Conservation (phyloP, 2,888 invertebrate species). For the Limnephilus auricula region DNA sequence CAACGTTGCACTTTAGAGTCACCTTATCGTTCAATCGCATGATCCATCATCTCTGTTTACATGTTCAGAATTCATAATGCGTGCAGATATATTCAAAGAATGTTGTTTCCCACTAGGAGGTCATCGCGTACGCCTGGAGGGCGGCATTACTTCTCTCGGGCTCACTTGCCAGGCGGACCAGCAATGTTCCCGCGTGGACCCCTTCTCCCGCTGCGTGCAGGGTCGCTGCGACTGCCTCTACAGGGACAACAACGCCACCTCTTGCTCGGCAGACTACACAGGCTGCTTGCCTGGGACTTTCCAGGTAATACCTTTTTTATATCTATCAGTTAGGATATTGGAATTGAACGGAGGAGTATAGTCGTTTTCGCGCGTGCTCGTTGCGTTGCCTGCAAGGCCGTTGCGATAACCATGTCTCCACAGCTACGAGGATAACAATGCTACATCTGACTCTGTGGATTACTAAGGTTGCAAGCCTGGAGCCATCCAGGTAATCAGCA, state of each 20-base stretch:
- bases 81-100: not conserved
- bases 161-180: conserved; percentile 85
- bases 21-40: not conserved
- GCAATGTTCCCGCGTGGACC: conserved; percentile 89
- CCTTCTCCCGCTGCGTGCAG: conserved; percentile 84
- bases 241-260: conserved; percentile 78
- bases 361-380: conserved; percentile 89
- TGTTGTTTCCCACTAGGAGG: conserved; percentile 45
- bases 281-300: conserved; percentile 93
- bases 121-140: conserved; percentile 70
- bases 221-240: conserved; percentile 88
- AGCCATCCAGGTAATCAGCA: conserved; percentile 84
- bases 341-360: conserved; percentile 83
- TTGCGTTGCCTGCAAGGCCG: conserved; percentile 84
- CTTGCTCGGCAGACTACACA: conserved; percentile 84
- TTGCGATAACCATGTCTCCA: conserved; percentile 82
- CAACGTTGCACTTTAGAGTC: not conserved
- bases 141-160: conserved; percentile 84
- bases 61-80: not conserved
- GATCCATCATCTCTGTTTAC: not conserved
- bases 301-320: conserved; percentile 76
- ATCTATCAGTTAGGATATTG: too few species aligned
- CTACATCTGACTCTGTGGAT: conserved; percentile 83
- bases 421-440: conserved; percentile 78
- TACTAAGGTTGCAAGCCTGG: conserved; percentile 89